phyloP scores from a whole-genome alignment of 2,113 vertebrate species.

The Oryzias woworae region DNA sequence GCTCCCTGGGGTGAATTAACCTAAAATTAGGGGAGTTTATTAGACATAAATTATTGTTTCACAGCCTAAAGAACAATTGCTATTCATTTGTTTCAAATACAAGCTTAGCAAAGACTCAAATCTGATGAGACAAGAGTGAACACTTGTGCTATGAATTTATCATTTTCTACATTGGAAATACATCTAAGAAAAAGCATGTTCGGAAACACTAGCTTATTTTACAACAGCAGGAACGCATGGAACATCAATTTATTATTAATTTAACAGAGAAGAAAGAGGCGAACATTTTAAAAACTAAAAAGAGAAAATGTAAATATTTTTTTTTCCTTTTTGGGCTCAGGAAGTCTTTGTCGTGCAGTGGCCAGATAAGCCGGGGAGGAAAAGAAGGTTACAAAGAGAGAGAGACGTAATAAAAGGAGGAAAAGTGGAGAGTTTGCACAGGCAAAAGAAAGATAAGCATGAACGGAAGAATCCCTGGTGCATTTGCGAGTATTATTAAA shows the following conservation, averaged over 20 bases:
- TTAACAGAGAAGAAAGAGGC: constrained; percentile 40
- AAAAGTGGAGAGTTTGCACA: constrained; percentile 22
- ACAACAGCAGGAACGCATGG: constrained; percentile 14
- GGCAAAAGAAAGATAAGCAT: constrained; percentile 12
- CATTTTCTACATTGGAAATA: constrained; percentile 41
- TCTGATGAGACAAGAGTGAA: constrained; percentile 27
- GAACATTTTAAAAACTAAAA: constrained; percentile 60
- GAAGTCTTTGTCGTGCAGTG: constrained; percentile 53
- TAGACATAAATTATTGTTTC: background rate
- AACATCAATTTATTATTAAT: constrained; percentile 63
- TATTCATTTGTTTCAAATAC: background rate
- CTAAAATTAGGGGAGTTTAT: background rate
- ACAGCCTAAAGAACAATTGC: background rate
- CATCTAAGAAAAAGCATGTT: constrained; percentile 24
- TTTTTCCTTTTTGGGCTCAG: constrained; percentile 60
- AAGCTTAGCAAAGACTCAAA: constrained; percentile 1
- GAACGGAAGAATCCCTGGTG: constrained; percentile 6
- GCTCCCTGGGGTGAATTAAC: constrained; percentile 3
- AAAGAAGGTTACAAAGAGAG: constrained; percentile 43
- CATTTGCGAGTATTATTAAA: constrained; percentile 3
- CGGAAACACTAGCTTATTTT: constrained; percentile 21
- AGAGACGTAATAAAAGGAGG: constrained; percentile 14
- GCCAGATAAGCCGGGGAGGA: constrained; percentile 36
- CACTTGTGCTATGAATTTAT: constrained; percentile 39
- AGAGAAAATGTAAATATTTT: constrained; percentile 47